phyloP scores from a whole-genome alignment of 2,113 vertebrate genomes.

The Australoheros scitulus region DNA sequence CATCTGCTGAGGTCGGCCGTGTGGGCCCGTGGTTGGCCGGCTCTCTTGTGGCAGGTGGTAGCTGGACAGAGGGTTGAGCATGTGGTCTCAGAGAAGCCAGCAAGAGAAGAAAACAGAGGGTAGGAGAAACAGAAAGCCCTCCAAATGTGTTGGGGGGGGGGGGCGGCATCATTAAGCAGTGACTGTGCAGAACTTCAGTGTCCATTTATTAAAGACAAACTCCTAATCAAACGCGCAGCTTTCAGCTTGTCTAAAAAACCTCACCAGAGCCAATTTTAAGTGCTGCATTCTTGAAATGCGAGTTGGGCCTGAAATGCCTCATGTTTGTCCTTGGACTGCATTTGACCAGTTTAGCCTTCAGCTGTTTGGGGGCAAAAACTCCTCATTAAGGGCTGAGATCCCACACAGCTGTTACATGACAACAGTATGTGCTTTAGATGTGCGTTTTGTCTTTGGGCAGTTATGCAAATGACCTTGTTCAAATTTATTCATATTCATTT shows the following conservation, averaged over 20 bases:
- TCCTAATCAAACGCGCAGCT: conserved; percentile 8
- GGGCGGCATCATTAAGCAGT: background rate
- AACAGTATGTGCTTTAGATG: background rate
- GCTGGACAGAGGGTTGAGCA: conserved; percentile 59
- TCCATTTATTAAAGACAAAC: background rate
- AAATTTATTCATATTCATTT: background rate
- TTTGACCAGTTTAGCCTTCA: conserved; percentile 41
- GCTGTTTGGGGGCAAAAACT: conserved; percentile 27
- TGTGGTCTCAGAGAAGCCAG: conserved; percentile 30
- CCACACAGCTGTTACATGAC: conserved; percentile 16
- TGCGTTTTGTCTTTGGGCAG: background rate
- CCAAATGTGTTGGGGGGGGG: background rate
- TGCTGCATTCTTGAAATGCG: conserved; percentile 31
- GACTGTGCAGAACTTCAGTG: background rate
- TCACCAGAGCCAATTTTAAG: conserved; percentile 11
- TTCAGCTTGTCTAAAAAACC: conserved; percentile 37
- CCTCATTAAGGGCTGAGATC: conserved; percentile 23
- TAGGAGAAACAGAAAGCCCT: background rate
- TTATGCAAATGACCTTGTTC: background rate
- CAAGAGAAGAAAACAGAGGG: conserved; percentile 15
- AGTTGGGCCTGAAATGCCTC: conserved; percentile 44
- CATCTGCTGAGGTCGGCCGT: conserved; percentile 66
- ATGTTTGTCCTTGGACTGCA: conserved; percentile 61
- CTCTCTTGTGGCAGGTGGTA: conserved; percentile 64
- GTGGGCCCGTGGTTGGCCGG: conserved; percentile 47